Base-by-base conservation (phyloP, 2,113 vertebrate species). In the Neodontobutis hainanensis region DNA sequence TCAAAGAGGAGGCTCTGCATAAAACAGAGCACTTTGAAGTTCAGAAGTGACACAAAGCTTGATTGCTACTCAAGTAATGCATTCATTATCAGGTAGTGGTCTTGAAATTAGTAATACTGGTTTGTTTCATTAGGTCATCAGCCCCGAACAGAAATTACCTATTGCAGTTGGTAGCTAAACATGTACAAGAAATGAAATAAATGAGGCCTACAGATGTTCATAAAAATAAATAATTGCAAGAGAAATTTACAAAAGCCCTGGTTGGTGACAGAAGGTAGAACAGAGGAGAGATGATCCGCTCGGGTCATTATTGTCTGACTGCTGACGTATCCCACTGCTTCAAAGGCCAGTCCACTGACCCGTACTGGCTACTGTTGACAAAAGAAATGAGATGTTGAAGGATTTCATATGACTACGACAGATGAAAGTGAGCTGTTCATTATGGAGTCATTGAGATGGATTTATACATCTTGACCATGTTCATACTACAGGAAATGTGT, bases 41-140 rank as follows among this genome's bases (percentile, higher is more conserved):
- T 69, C 73, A 71, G 36, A 62, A 64, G 63, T 78, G 72, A 79
- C 68, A 75, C 68, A 79, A 66, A 84, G 80, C 77, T n/a, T 69
- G 68, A 73, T 75, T 77, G 62, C n/a, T 55, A 8, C 52, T 55
- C 52, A 55, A 55, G 12, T 14, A 14, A 6, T 55, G 52, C 52
- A 72, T 57, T 61, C 55, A 70, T 69, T 50, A 70, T 70, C 68
- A 78, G 57, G 68, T 81, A 61, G 36, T 32, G 44, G 74, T 68
- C 67, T 49, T 51, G 32, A 72, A 34, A 38, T 14, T 38, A 27
- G 19, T 36, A 9, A 12, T 5, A 14, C 11, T 46, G 12, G 44
- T 11, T 5, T 14, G 12, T 12, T 6, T 14, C 14, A 7, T 38
- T 34, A 55, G 52, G 52, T 55, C 52, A 55, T 53, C 10, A 12